These are phyloP conservation scores for Lepidochrysops patricia DNA, from an alignment of 2,888 invertebrate species.

Conservation along the genomic window DNA sequence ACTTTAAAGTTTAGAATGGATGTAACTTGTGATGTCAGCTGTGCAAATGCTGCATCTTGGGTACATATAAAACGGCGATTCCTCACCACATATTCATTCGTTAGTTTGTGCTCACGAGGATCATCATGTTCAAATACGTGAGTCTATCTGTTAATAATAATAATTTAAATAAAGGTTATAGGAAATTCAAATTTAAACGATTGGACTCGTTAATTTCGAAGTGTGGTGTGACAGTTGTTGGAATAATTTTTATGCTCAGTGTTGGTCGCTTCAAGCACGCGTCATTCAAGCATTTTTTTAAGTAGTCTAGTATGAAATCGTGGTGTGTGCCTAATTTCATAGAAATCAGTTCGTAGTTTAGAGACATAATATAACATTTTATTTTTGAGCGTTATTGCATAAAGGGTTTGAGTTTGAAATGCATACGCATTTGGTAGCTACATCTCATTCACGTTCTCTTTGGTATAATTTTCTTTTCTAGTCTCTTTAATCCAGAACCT, in stretches of 20 bases:
- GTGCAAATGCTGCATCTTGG: constrained; percentile 54
- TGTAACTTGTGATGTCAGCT: constrained; percentile 55
- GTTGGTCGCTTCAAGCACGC: too few species aligned
- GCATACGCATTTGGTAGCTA: too few species aligned
- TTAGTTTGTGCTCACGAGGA: constrained; percentile 66
- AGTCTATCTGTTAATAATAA: constrained; percentile 38
- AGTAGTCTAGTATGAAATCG: not conserved
- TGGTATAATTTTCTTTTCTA: too few species aligned
- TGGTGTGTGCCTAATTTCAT: too few species aligned
- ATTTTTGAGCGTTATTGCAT: too few species aligned
- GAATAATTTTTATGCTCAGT: not conserved
- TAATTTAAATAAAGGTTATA: constrained; percentile 17
- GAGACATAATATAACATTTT: too few species aligned
- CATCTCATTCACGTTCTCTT: too few species aligned
- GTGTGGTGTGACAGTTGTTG: not conserved
- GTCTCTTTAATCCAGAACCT: not conserved
- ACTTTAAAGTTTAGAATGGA: constrained; percentile 35
- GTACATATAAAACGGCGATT: constrained; percentile 66
- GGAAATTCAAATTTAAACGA: not conserved
- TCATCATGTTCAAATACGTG: constrained; percentile 71
- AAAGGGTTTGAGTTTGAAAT: too few species aligned
- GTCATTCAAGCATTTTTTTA: too few species aligned
- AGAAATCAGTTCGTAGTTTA: too few species aligned
- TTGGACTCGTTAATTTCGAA: not conserved
- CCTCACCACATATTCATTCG: constrained; percentile 65